Conservation (phyloP, 2,888 invertebrate species). For the Magallana nippona region DNA sequence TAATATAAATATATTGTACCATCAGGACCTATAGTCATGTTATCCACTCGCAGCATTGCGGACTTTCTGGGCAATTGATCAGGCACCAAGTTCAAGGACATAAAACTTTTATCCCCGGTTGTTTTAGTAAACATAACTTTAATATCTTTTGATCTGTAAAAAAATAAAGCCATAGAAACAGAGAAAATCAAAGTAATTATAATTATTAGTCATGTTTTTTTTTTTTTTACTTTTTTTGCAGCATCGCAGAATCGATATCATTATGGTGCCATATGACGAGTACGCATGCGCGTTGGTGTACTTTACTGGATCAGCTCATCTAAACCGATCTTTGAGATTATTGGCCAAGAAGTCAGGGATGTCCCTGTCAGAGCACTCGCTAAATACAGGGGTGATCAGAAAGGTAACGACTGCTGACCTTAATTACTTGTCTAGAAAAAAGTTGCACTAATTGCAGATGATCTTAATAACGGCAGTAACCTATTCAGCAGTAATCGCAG, state of each 20-base stretch:
- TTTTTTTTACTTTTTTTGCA: slow-evolving; percentile 56
- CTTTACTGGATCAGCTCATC: slow-evolving; percentile 82
- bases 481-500: too few relatives aligned
- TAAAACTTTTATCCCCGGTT: too few relatives aligned
- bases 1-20: too few relatives aligned
- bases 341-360: slow-evolving; percentile 81
- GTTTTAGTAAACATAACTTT: too few relatives aligned
- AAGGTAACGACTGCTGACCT: slow-evolving; percentile 66
- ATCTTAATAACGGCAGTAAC: too few relatives aligned
- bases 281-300: slow-evolving; percentile 81
- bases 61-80: too few relatives aligned
- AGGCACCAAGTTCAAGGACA: too few relatives aligned
- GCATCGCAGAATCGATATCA: slow-evolving; percentile 81
- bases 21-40: too few relatives aligned
- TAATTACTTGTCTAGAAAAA: not conserved
- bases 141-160: too few relatives aligned
- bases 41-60: too few relatives aligned
- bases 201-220: not conserved
- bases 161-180: not conserved
- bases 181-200: too few relatives aligned
- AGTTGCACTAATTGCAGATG: not conserved
- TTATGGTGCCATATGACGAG: slow-evolving; percentile 81
- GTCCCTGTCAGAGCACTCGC: slow-evolving; percentile 81
- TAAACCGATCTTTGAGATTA: slow-evolving; percentile 81
- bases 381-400: slow-evolving; percentile 82